Base-by-base conservation (phyloP, 2,797 vertebrate species). In the Crocodylus rhombifer region DNA sequence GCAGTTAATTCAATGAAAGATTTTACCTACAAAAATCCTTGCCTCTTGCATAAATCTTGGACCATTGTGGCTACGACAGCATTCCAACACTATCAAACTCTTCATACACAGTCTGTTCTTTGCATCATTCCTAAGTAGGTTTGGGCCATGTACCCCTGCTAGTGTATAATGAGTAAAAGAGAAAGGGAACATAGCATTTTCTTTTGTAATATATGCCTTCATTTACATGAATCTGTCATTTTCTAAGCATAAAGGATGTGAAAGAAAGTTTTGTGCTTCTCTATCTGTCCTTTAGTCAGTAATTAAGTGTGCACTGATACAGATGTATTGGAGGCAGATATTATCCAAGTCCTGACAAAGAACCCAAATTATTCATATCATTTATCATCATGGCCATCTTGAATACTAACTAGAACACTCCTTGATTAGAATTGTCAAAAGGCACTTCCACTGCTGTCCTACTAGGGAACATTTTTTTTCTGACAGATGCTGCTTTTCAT, bases 391-490 rank as follows among this genome's bases (percentile, higher is more conserved):
- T 62, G 91, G 81, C 84, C 84, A 91, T 94, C 91, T 83, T 90
- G 97, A 97, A 96, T 96, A 84, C 95, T 97, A 97, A 97, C 20
- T 12, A 97, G 95, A 94, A 71, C 71, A 26, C 65, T 93, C 93
- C 97, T 97, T 96, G 97, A 97, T 97, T 96, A 95, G 94, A 95
- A 87, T 93, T 96, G 96, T 97, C 96, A 95, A 58, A 95, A 96
- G 93, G 88, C 84, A 76, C 96, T 97, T 95, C 61, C 82, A 87
- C 93, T 91, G 93, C 92, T 93, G 78, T 97, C 81, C 93, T 95
- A 73, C 76, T 69, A 89, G 77, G 33, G 84, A 92, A 90, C 28
- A 36, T 90, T 75, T 92, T 51, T 51, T 90, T 92, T 80, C 95
- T 87, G 81, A 87, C 93, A 97, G 94, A 95, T 92, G 80, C 80